Percentiles rank a stretch among this genome's conserved stretches.
Conservation (phyloP, 2,113 vertebrate species). For the Tyto alba region DNA sequence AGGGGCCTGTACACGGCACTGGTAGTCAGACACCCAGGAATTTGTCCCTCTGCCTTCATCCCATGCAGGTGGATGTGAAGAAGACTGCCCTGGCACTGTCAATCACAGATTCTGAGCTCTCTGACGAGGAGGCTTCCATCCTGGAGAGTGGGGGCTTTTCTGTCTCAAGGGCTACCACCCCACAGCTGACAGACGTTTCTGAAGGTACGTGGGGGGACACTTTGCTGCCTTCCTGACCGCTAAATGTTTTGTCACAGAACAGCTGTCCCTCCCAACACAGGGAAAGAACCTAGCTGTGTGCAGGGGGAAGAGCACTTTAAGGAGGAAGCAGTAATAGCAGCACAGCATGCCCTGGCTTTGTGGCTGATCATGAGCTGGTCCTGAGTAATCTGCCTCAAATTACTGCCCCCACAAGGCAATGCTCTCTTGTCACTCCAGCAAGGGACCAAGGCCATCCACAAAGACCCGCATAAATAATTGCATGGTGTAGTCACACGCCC, state of each 20-base stretch:
- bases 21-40: not conserved
- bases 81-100: conserved; percentile 94
- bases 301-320: not conserved
- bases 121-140: conserved; percentile 96
- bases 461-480: not conserved
- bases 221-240: not conserved
- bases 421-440: not conserved
- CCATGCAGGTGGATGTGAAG: conserved; percentile 81
- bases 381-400: not conserved
- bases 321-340: not conserved
- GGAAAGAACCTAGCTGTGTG: not conserved
- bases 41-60: not conserved
- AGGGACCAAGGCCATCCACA: not conserved
- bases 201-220: conserved; percentile 79
- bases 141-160: conserved; percentile 97
- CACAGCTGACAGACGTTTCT: conserved; percentile 90
- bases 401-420: not conserved
- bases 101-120: conserved; percentile 97
- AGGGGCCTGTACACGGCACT: not conserved
- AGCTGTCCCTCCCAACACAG: not conserved
- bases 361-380: not conserved
- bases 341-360: not conserved
- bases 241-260: not conserved
- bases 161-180: conserved; percentile 94
- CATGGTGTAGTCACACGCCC: not conserved